A percentile compares a stretch with the other conserved stretches of the same genome.
These are phyloP conservation scores for Poeciliopsis retropinna DNA, from an alignment of 2,113 vertebrate genomes.

Conservation along the genomic window DNA sequence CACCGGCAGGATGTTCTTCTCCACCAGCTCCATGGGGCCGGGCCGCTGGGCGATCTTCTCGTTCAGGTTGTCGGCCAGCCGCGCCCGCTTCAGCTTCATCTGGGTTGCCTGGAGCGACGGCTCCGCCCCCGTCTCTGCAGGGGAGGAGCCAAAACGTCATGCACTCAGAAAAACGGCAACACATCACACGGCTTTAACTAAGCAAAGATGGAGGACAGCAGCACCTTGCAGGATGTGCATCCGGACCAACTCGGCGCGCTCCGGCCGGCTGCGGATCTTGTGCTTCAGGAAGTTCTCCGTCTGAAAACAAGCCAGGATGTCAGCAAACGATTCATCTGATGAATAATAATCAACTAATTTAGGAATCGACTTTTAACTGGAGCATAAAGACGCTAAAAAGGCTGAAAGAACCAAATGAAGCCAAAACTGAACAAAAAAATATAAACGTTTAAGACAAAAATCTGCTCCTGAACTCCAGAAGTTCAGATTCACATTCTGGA, in stretches of 20 bases:
- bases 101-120: conserved; percentile 97
- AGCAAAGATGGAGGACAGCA: not conserved
- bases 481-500: no score
- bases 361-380: no score
- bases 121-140: conserved; percentile 92
- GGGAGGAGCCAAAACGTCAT: not conserved
- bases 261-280: conserved; percentile 96
- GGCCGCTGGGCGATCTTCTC: conserved; percentile 97
- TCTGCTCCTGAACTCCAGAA: no score
- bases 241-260: conserved; percentile 94
- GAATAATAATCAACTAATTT: no score
- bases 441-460: no score
- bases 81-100: conserved; percentile 94
- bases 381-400: no score
- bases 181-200: not conserved
- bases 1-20: conserved; percentile 97
- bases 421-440: no score
- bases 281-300: conserved; percentile 99
- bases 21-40: conserved; percentile 96
- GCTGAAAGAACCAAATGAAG: no score
- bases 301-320: conserved; percentile 64
- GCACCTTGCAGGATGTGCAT: conserved; percentile 99
- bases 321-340: no score
- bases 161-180: not conserved
- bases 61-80: conserved; percentile 95